Evolutionary conservation across 2,113 vertebrate genomes (phyloP).

Genomic region (Shinisaurus crocodilurus): DNA sequence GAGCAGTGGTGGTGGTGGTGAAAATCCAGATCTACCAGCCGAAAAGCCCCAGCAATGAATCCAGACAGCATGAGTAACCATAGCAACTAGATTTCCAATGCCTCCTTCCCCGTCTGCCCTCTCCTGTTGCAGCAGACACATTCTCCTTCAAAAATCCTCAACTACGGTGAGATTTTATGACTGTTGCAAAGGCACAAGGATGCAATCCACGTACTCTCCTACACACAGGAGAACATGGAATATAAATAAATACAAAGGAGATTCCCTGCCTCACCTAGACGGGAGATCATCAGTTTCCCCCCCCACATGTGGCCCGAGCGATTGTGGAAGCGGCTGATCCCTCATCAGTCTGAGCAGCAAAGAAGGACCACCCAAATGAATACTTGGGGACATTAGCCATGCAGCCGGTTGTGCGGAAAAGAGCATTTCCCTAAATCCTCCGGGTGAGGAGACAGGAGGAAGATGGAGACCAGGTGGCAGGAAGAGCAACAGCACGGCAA

Average conservation of each 20-base stretch:
- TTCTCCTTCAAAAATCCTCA: slow-evolving; percentile 27
- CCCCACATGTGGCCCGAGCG: too few species aligned
- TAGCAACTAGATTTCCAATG: slow-evolving; percentile 61
- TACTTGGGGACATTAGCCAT: not conserved
- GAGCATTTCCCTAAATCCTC: not conserved
- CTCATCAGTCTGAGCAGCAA: too few species aligned
- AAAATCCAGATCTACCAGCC: not conserved
- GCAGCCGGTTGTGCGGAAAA: not conserved
- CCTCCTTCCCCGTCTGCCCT: not conserved
- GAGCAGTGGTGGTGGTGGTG: not conserved
- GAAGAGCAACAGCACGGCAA: not conserved
- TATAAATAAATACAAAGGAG: not conserved
- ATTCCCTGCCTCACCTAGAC: not conserved
- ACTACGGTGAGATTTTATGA: not conserved
- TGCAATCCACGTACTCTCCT: not conserved
- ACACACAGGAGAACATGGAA: not conserved
- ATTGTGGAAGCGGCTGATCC: too few species aligned
- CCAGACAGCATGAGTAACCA: slow-evolving; percentile 62
- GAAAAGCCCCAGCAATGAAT: slow-evolving; percentile 36
- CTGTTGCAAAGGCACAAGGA: not conserved
- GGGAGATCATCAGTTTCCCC: not conserved
- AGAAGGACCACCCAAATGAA: too few species aligned
- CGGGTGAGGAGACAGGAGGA: not conserved
- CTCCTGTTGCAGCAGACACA: slow-evolving; percentile 43
- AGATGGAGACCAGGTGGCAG: slow-evolving; percentile 6